Percentiles rank a stretch among this genome's conserved stretches.
These are phyloP conservation scores for Drosophila teissieri DNA, from an alignment of 1,140 invertebrate genomes.

Conservation along the genomic window DNA sequence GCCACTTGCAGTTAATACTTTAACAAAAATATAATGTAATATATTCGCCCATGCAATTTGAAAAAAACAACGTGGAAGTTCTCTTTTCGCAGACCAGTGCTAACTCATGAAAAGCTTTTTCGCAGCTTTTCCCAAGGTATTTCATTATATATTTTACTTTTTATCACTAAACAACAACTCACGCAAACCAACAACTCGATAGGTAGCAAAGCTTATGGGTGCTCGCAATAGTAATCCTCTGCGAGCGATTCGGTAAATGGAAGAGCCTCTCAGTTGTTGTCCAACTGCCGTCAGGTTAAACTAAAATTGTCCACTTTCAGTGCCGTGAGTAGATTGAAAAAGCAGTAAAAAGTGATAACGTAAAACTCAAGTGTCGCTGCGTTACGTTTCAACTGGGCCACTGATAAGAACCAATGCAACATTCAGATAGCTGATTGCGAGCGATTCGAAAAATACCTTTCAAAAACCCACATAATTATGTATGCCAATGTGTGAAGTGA, in stretches of 20 bases:
- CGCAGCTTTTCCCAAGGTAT: slow-evolving; percentile 35
- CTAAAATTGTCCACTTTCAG: slow-evolving; percentile 35
- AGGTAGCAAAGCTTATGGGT: slow-evolving; percentile 12
- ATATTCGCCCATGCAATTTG: background rate
- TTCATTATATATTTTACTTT: slow-evolving; percentile 22
- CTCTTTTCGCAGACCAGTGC: slow-evolving; percentile 16
- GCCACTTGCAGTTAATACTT: background rate
- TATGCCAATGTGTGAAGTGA: background rate
- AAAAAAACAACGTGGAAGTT: background rate
- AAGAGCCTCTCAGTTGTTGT: slow-evolving; percentile 61
- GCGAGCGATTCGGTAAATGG: slow-evolving; percentile 45
- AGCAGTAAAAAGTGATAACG: slow-evolving; percentile 16
- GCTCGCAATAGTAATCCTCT: slow-evolving; percentile 40
- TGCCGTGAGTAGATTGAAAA: slow-evolving; percentile 44
- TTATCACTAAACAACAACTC: slow-evolving; percentile 46
- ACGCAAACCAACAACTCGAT: slow-evolving; percentile 9
- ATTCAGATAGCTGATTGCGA: no score
- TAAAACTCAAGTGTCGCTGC: slow-evolving; percentile 12
- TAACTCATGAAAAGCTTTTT: slow-evolving; percentile 38
- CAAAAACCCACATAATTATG: slow-evolving; percentile 8
- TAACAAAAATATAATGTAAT: background rate
- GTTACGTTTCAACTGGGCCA: background rate
- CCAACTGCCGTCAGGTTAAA: slow-evolving; percentile 66
- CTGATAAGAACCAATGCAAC: slow-evolving; percentile 4
- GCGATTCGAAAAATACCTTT: no score